Evolutionary conservation across 2,888 invertebrate genomes (phyloP).

Genomic region (Stenoptilia bipunctidactyla): DNA sequence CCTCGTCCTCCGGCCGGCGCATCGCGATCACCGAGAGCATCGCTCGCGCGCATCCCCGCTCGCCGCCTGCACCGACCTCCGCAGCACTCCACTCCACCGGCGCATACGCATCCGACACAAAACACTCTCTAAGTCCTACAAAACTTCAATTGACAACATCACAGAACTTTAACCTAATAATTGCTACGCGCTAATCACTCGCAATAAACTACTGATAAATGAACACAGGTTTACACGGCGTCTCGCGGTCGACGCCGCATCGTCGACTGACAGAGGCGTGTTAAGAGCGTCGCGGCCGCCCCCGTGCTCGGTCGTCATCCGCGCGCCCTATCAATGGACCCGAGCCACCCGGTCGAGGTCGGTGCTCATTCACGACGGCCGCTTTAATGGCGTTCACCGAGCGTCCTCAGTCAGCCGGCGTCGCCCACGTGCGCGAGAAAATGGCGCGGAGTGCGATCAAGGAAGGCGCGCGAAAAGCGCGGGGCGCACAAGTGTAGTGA

Average conservation of each 20-base stretch:
- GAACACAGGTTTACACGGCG: slow-evolving; percentile 63
- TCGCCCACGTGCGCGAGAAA: slow-evolving; percentile 70
- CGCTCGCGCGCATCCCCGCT: slow-evolving; percentile 64
- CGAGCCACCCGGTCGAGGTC: slow-evolving; percentile 59
- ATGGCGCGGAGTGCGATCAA: slow-evolving; percentile 65
- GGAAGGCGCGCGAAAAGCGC: slow-evolving; percentile 66
- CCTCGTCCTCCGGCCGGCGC: slow-evolving; percentile 81
- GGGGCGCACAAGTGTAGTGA: slow-evolving; percentile 56
- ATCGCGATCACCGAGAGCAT: slow-evolving; percentile 78
- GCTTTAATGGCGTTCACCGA: slow-evolving; percentile 60
- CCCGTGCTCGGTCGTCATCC: slow-evolving; percentile 57
- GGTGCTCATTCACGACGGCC: slow-evolving; percentile 66
- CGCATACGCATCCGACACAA: slow-evolving; percentile 25
- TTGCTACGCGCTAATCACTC: slow-evolving; percentile 42
- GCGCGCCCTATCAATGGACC: slow-evolving; percentile 63
- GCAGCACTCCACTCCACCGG: slow-evolving; percentile 16
- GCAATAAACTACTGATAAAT: slow-evolving; percentile 57
- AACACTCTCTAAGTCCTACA: slow-evolving; percentile 14
- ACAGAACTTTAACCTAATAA: slow-evolving; percentile 52
- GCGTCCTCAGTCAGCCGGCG: slow-evolving; percentile 50
- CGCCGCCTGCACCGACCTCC: slow-evolving; percentile 21
- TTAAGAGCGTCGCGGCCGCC: slow-evolving; percentile 46
- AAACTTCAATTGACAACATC: slow-evolving; percentile 49
- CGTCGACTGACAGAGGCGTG: slow-evolving; percentile 70
- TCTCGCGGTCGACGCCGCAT: slow-evolving; percentile 63